These are phyloP conservation scores for Nephrotoma appendiculata DNA, from an alignment of 2,888 invertebrate species.

Conservation along the genomic window DNA sequence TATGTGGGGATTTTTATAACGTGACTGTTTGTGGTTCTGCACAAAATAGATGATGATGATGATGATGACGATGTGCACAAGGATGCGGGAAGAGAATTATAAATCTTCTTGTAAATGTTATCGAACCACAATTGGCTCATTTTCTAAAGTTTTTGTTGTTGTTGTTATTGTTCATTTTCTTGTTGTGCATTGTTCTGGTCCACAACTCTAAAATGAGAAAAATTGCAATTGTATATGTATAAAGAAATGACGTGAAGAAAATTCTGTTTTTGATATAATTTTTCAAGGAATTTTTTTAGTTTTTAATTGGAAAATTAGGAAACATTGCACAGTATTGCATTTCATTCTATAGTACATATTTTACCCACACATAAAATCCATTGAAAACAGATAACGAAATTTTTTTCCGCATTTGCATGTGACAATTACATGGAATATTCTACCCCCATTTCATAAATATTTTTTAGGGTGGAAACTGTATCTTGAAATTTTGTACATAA, in stretches of 20 bases:
- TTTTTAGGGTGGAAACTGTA: not conserved
- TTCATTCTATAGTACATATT: not conserved
- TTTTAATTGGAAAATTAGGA: not conserved
- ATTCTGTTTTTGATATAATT: not conserved
- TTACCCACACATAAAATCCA: not conserved
- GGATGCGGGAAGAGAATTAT: not conserved
- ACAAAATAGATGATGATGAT: not conserved
- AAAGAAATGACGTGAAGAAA: not conserved
- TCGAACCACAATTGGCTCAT: not conserved
- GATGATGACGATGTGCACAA: not conserved
- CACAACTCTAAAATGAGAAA: not conserved
- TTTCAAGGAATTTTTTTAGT: not conserved
- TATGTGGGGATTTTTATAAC: not conserved
- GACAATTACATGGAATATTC: not conserved
- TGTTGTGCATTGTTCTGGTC: not conserved
- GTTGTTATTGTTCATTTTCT: not conserved
- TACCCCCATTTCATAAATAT: not conserved
- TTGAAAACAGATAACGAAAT: not conserved
- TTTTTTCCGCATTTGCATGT: not conserved
- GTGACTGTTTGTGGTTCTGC: not conserved
- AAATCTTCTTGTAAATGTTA: not conserved
- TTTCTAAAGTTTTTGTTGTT: not conserved
- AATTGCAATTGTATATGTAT: not conserved
- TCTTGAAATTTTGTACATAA: not conserved
- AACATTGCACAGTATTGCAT: not conserved